Conservation (phyloP, 2,888 invertebrate species). For the Dendrolimus pini region DNA sequence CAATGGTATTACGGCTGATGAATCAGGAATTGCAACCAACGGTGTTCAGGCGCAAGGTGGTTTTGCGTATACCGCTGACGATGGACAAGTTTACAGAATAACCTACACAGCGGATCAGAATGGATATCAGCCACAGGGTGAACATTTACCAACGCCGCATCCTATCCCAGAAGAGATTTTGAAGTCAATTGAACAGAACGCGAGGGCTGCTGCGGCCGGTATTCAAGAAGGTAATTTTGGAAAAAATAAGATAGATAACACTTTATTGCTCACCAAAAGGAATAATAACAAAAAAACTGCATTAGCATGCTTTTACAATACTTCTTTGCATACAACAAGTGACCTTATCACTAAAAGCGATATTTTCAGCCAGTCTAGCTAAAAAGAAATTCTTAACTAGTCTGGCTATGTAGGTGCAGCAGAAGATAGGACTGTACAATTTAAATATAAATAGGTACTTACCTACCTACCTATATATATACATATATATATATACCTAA, state of each 20-base stretch:
- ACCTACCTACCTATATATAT: too few relatives aligned
- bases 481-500: too few relatives aligned
- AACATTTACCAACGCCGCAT: slow-evolving; percentile 61
- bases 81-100: slow-evolving; percentile 54
- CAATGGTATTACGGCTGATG: slow-evolving; percentile 65
- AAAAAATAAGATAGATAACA: slow-evolving; percentile 4
- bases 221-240: slow-evolving; percentile 57
- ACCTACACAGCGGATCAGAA: slow-evolving; percentile 68
- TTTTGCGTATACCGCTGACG: slow-evolving; percentile 61
- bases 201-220: slow-evolving; percentile 60
- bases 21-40: slow-evolving; percentile 58
- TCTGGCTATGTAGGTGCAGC: too few relatives aligned
- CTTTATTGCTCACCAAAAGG: too few relatives aligned
- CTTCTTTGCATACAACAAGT: too few relatives aligned
- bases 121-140: slow-evolving; percentile 58
- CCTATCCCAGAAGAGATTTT: slow-evolving; percentile 66
- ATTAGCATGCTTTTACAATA: too few relatives aligned
- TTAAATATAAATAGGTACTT: too few relatives aligned
- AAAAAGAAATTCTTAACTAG: too few relatives aligned
- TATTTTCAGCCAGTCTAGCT: too few relatives aligned
- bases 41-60: slow-evolving; percentile 64
- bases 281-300: too few relatives aligned
- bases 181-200: slow-evolving; percentile 60
- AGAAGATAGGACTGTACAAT: too few relatives aligned
- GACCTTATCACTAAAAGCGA: too few relatives aligned